These are phyloP conservation scores for Fundulus diaphanus DNA, from an alignment of 2,797 vertebrate species.

Conservation along the genomic window DNA sequence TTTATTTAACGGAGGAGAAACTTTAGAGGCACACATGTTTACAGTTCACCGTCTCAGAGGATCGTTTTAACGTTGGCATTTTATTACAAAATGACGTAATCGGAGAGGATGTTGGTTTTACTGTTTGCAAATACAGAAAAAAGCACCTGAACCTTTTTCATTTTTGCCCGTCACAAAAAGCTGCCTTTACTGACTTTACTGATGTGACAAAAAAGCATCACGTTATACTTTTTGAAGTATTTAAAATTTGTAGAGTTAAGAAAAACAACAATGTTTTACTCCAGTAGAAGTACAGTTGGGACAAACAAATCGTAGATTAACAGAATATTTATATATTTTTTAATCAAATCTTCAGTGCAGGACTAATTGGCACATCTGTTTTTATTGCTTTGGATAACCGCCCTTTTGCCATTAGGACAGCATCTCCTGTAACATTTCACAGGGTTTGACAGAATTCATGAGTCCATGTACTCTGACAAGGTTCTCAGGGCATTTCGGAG, in stretches of 20 bases:
- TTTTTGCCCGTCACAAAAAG: neutral
- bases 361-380: no score
- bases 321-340: no score
- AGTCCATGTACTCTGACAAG: no score
- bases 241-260: neutral
- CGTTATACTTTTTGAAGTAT: neutral
- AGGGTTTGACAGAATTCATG: no score
- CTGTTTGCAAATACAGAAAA: neutral
- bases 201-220: neutral
- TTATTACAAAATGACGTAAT: neutral
- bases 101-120: neutral
- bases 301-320: no score
- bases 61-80: neutral
- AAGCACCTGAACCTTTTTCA: neutral
- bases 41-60: neutral
- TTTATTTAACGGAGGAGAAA: slow-evolving; percentile 2
- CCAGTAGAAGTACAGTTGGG: neutral
- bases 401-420: no score
- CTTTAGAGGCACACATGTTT: neutral
- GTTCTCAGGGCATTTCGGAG: no score
- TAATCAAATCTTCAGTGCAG: no score
- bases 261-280: neutral
- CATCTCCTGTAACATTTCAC: no score
- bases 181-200: neutral
- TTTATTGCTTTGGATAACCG: no score